These are phyloP conservation scores for Mustelus asterias DNA, from an alignment of 2,113 vertebrate genomes.

Conservation along the genomic window DNA sequence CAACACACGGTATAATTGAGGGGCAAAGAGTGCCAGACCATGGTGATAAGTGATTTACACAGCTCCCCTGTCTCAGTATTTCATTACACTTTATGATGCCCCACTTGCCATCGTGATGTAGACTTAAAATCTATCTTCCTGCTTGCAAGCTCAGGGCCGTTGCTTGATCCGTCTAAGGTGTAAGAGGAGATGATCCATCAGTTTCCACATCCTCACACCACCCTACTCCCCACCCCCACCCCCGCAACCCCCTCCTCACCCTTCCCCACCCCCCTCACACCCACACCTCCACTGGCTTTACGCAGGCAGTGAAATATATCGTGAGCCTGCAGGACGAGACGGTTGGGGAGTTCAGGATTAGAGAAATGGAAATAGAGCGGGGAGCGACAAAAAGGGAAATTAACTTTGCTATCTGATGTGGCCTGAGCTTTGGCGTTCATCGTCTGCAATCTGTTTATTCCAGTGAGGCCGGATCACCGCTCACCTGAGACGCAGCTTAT, in stretches of 20 bases:
- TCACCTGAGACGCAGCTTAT: background rate
- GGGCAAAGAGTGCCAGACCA: background rate
- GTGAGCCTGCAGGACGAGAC: background rate
- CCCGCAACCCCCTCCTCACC: background rate
- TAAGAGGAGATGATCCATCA: background rate
- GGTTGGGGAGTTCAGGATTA: background rate
- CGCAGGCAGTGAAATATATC: background rate
- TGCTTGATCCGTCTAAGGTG: background rate
- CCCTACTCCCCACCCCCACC: background rate
- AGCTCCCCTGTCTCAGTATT: background rate
- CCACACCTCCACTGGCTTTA: background rate
- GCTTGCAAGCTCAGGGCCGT: background rate
- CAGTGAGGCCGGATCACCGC: background rate
- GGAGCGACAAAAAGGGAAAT: background rate
- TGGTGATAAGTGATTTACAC: background rate
- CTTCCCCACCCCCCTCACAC: background rate
- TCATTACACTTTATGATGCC: background rate
- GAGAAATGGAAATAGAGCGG: slow-evolving; percentile 15
- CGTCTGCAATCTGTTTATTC: background rate
- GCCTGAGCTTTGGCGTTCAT: background rate
- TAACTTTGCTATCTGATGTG: slow-evolving; percentile 23
- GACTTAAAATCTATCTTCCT: slow-evolving; percentile 6
- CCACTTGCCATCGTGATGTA: background rate
- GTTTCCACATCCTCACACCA: background rate
- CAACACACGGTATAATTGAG: background rate